Evolutionary conservation across 2,113 vertebrate species (phyloP).

Genomic region (Puma concolor): DNA sequence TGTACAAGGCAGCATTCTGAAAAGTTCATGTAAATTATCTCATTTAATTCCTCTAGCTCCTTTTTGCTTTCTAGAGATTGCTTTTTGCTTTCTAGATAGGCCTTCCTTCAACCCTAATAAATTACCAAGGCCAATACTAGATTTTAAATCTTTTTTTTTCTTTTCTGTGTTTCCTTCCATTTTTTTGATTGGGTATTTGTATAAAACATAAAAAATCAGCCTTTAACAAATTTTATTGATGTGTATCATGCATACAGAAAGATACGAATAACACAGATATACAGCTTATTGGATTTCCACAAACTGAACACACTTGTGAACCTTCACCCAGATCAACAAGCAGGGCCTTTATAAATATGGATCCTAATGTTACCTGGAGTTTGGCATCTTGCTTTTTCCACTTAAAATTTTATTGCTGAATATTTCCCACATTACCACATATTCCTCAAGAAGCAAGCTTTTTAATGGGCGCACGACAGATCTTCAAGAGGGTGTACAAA

Average conservation of each 20-base stretch:
- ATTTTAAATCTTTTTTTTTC: not conserved
- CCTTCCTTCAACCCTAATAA: not conserved
- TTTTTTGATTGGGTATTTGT: not conserved
- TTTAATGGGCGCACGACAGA: not conserved
- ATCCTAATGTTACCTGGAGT: not conserved
- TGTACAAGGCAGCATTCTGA: not conserved
- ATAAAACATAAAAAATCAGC: not conserved
- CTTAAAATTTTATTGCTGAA: not conserved
- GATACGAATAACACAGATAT: not conserved
- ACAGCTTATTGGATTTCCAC: constrained; percentile 33
- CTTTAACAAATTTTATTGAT: not conserved
- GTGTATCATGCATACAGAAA: not conserved
- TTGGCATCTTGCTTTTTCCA: constrained; percentile 1
- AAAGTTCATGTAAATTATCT: not conserved
- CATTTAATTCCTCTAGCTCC: not conserved
- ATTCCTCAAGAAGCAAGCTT: not conserved
- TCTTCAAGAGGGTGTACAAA: not conserved
- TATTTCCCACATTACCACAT: not conserved
- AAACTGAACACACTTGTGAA: not conserved
- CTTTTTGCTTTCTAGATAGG: not conserved
- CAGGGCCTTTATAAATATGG: not conserved
- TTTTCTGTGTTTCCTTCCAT: not conserved
- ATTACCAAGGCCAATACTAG: not conserved
- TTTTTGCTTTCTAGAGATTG: not conserved
- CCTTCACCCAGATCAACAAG: not conserved